Evolutionary conservation across 1,140 invertebrate genomes (phyloP).

Genomic region (Halyomorpha halys): DNA sequence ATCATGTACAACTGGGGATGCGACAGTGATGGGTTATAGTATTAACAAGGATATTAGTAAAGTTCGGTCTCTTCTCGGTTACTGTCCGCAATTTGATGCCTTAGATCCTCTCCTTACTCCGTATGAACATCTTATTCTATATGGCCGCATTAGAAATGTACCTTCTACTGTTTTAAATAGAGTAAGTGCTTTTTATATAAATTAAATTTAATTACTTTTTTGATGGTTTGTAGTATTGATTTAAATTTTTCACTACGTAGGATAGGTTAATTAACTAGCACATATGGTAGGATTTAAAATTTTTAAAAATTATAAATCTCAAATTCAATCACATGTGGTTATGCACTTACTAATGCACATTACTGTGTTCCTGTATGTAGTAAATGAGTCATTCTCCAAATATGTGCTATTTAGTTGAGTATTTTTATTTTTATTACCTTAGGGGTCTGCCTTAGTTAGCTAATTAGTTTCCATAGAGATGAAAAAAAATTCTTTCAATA

Average conservation of each 20-base stretch:
- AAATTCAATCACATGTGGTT: too few relatives aligned
- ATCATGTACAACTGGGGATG: slow-evolving; percentile 28
- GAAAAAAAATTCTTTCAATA: too few relatives aligned
- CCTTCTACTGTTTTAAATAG: slow-evolving; percentile 17
- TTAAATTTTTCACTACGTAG: neutral
- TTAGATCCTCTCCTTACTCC: slow-evolving; percentile 44
- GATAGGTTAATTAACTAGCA: neutral
- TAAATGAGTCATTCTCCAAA: too few relatives aligned
- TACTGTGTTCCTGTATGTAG: too few relatives aligned
- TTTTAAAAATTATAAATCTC: too few relatives aligned
- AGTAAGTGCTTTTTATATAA: slow-evolving; percentile 10
- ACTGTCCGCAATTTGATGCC: slow-evolving; percentile 45
- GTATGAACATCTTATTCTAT: slow-evolving; percentile 40
- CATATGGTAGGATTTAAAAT: too few relatives aligned
- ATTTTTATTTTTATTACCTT: too few relatives aligned
- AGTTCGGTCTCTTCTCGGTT: slow-evolving; percentile 32
- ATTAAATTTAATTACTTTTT: neutral
- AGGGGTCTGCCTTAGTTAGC: too few relatives aligned
- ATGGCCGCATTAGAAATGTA: slow-evolving; percentile 36
- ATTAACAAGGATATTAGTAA: slow-evolving; percentile 29
- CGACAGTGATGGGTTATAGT: slow-evolving; percentile 27
- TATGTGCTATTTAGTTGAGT: too few relatives aligned
- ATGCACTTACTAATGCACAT: too few relatives aligned
- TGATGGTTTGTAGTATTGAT: too few relatives aligned
- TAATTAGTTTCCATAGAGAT: too few relatives aligned